Base-by-base conservation (phyloP, 2,113 vertebrate genomes). In the Struthidea cinerea region DNA sequence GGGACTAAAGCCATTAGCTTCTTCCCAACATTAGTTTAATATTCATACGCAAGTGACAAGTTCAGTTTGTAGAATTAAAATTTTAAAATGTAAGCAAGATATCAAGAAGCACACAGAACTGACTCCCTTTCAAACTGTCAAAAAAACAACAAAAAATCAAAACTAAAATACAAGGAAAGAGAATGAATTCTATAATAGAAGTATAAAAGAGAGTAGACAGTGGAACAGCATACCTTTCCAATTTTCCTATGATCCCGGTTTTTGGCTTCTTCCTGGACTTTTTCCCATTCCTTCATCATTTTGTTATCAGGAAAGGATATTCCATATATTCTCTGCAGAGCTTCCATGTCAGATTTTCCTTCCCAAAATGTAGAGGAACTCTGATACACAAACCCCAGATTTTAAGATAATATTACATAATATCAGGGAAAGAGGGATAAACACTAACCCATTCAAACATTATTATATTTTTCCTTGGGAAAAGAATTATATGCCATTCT, bases 301-400 rank as follows among this genome's bases (percentile, higher is more conserved):
- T 97, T 97, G 46, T 82, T 96, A 65, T 98, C 98, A 69, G 98
- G 98, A 83, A 98, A 98, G 13, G 98, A 98, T 80, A 98, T 98
- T 39, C 98, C 98, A 42, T 98, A 98, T 94, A 98, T 93, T 84
- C 98, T 96, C 71, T 98, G 98, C 74, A 98, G 65, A 6, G 97
- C 97, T 91, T 98, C 98, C 98, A 98, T 98, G 50, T 97, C 86
- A 41, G 98, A 96, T 35, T 97, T 98, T 61, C 98, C 98, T 79
- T 98, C 98, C 98, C 98, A 98, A 6, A 98, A 98, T 0, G 98
- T 97, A 39, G 98, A 98, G 5, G 98, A 98, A 90, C 97, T 98
- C 98, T 98, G 84, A 79, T 70, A 71, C 10, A 89, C 32, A 89
- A 79, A 87, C 7, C 13, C 53, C 35, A 4, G 55, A 47, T 19